Conservation (phyloP, 2,797 vertebrate species). For the Geotrypetes seraphini region DNA sequence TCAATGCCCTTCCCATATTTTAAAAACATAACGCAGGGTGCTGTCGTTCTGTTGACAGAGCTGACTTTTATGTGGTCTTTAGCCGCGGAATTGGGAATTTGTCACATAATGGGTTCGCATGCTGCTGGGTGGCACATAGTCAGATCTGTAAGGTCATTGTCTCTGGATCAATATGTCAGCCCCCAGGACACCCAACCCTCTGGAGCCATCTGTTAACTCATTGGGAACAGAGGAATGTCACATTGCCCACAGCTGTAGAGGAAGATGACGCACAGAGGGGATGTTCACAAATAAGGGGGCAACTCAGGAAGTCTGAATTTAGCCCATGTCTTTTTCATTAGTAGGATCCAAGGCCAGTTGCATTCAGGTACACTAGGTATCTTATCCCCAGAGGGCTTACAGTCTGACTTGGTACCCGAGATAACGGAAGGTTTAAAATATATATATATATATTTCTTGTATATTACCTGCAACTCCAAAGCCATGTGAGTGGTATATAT, state of each 20-base stretch:
- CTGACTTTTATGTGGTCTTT: not conserved
- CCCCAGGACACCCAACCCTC: not conserved
- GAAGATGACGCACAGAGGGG: too few relatives aligned
- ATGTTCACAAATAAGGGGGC: too few relatives aligned
- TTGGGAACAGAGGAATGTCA: conserved; percentile 1
- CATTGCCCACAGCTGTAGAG: not conserved
- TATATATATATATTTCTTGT: too few relatives aligned
- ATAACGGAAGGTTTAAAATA: too few relatives aligned
- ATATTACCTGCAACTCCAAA: too few relatives aligned
- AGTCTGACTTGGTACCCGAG: too few relatives aligned
- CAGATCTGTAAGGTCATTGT: accelerated
- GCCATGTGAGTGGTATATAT: too few relatives aligned
- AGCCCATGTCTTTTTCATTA: too few relatives aligned
- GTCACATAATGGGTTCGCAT: conserved; percentile 1
- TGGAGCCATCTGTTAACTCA: conserved; percentile 18
- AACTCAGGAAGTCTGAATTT: too few relatives aligned
- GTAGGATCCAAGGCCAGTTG: too few relatives aligned
- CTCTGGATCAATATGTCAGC: accelerated
- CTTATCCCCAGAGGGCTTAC: too few relatives aligned
- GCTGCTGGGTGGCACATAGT: conserved; percentile 12
- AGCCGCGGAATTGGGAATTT: conserved; percentile 18
- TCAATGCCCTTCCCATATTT: conserved; percentile 12
- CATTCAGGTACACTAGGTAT: too few relatives aligned
- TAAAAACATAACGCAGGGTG: not conserved
- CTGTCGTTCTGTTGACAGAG: conserved; percentile 6